A percentile compares a stretch with the other conserved stretches of the same genome.
phyloP scores from a whole-genome alignment of 2,797 vertebrate species.

The Crocodylus rhombifer region DNA sequence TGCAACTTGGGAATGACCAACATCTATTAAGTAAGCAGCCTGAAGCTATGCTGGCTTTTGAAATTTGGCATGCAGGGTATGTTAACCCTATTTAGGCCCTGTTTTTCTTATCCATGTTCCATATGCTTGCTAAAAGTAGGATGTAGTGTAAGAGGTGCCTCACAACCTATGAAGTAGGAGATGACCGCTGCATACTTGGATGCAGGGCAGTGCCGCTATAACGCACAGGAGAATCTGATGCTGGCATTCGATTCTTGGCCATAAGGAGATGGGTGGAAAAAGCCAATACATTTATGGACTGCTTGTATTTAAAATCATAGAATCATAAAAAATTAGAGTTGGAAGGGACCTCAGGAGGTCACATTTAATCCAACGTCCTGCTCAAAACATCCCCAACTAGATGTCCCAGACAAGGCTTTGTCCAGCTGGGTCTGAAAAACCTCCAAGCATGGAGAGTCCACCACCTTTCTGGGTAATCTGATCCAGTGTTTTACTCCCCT shows the following conservation, averaged over 20 bases:
- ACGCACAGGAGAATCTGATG: not conserved
- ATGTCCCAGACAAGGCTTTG: no score
- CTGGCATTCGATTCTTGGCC: not conserved
- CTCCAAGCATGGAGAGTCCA: no score
- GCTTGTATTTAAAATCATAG: no score
- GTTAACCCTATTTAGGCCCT: not conserved
- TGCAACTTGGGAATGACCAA: not conserved
- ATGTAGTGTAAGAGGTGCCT: not conserved
- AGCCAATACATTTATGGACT: not conserved
- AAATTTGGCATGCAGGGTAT: not conserved
- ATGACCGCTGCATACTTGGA: not conserved
- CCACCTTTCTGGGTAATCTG: no score
- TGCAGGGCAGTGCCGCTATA: not conserved
- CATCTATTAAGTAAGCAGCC: not conserved
- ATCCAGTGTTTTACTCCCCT: no score
- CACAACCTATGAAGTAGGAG: not conserved
- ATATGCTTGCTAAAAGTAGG: rapidly evolving
- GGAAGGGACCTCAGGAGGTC: no score
- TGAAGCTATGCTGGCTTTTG: not conserved
- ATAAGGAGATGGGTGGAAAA: not conserved
- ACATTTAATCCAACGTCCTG: no score
- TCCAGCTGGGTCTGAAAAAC: no score
- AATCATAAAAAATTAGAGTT: no score
- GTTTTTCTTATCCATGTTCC: rapidly evolving
- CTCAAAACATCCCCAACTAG: no score